Evolutionary conservation across 1,140 invertebrate genomes (phyloP), one percentile per base, ranked within the genome.

Genomic region (Dreissena rostriformis): DNA sequence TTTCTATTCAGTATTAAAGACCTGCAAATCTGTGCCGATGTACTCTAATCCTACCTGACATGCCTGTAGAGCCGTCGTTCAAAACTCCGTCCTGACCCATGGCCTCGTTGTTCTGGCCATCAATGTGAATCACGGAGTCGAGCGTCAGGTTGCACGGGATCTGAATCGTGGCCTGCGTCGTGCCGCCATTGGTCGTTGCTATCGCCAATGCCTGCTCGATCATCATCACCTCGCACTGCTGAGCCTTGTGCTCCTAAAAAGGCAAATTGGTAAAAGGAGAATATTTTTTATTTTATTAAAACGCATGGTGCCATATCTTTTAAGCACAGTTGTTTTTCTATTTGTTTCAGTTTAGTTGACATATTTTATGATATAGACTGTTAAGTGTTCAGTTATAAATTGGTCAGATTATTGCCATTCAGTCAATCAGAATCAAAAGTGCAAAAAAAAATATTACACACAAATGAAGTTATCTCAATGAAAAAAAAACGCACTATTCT

Each of bases 201-300:
- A 91, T 91, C 14, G 91, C 87, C 55, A 92, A 74, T 0, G 89
- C 90, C 67, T 92, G 92, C 75, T 93, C 92, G 29, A 92, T 92
- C 90, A 92, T 91, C 76, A 92, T 87, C 74, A 92, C 86, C 55
- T 91, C 91, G 84, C 92, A 93, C 53, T 87, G 84, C 24, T 85
- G 83, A 39, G 86, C 86, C 75, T 89, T 89, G 70, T 93, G 92
- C 68, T 92, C 91, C 92, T 93, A 87, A 8, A 83, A 84, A 26
- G 22, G 78, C 57, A 39, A 39, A 39, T 2, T 39, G 39, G 39
- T 39, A 39, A 39, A 39, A 8, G 39, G 39, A n/a, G n/a, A n/a
- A n/a, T n/a, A n/a, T n/a, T n/a, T n/a, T n/a, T n/a, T n/a, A n/a
- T n/a, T n/a, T n/a, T n/a, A n/a, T n/a, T n/a, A n/a, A n/a, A n/a